Evolutionary conservation across 92 coral and sea anemone species (phyloP).

Genomic region (Porites cylindrica): DNA sequence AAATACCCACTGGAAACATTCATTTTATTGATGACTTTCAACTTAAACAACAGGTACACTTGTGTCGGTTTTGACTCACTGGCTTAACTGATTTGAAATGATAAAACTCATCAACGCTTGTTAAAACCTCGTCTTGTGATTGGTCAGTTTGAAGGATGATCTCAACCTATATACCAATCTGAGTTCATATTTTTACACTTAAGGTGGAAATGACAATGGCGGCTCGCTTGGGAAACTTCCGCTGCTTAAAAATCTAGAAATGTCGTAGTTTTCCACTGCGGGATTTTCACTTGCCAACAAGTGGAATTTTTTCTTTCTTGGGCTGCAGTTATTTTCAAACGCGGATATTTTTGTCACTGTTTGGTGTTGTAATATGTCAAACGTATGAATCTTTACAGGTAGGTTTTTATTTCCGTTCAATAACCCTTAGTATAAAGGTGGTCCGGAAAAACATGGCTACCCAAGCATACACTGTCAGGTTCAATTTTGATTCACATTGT

Average conservation of each 20-base stretch:
- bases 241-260: not conserved
- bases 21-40: slow-evolving; percentile 3
- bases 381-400: slow-evolving; percentile 39
- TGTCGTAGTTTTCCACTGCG: slow-evolving; percentile 17
- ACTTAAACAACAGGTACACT: slow-evolving; percentile 24
- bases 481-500: not conserved
- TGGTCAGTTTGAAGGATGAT: slow-evolving; percentile 69
- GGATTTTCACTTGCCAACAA: not conserved
- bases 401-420: slow-evolving; percentile 21
- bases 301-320: not conserved
- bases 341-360: slow-evolving; percentile 4
- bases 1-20: not conserved
- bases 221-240: slow-evolving; percentile 5
- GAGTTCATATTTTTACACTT: slow-evolving; percentile 68
- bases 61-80: not conserved
- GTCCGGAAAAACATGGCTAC: slow-evolving; percentile 19
- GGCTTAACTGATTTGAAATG: slow-evolving; percentile 12
- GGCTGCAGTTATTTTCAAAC: slow-evolving; percentile 18
- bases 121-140: slow-evolving; percentile 16
- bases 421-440: slow-evolving; percentile 24
- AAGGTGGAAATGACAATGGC: slow-evolving; percentile 41
- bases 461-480: slow-evolving; percentile 14
- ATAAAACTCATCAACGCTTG: not conserved
- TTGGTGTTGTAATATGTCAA: slow-evolving; percentile 39
- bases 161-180: slow-evolving; percentile 71